Base-by-base conservation (phyloP, 37 sponge, comb jelly and placozoan species). In the Cliona cf. orientalis region DNA sequence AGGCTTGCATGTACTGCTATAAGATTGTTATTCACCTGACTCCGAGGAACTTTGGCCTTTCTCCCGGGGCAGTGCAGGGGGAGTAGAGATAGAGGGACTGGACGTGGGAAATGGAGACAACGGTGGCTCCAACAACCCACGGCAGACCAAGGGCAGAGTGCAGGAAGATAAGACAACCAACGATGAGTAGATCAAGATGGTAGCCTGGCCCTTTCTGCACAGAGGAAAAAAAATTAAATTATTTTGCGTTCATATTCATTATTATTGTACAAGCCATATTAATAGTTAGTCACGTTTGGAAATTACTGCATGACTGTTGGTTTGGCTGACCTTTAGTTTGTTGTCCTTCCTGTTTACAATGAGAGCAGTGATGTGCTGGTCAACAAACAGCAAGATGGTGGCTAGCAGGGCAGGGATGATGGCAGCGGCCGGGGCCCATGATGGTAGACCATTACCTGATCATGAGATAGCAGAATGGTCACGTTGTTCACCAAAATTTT, bases 131-230 rank as follows among this genome's bases (percentile, higher is more conserved):
- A 1, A 87, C 84, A 4, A 97, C 82, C 95, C 92, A 97, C 35
- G 97, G 97, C 32, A 97, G 69, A 25, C 97, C 97, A 39, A 97
- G 73, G 9, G 86, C 26, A 12, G 93, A 85, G 71, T 79, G 96
- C 25, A 95, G 22, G 33, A 58, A 87, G 14, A 84, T 58, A 37
- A 94, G 65, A 17, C 77, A 28, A 25, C 83, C 84, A 19, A 92
- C 90, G 23, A 97, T 71, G 6, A 95, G 65, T 29, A 97, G 46
- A 34, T 97, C 97, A 43, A 97, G 69, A 76, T 97, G 97, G 69
- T 92, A 97, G 31, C 97, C 97, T 42, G 86, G 70, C 21, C 90
- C 87, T 84, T 97, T 97, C 92, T 94, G 84, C 21, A 79, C 33
- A 2, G 46, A 59, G n/a, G 59, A 33, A 68, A 69, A 69, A 58